Percentiles rank a stretch among this genome's conserved stretches.
phyloP scores from a whole-genome alignment of 2,888 invertebrate genomes.

The Drosophila formosana region DNA sequence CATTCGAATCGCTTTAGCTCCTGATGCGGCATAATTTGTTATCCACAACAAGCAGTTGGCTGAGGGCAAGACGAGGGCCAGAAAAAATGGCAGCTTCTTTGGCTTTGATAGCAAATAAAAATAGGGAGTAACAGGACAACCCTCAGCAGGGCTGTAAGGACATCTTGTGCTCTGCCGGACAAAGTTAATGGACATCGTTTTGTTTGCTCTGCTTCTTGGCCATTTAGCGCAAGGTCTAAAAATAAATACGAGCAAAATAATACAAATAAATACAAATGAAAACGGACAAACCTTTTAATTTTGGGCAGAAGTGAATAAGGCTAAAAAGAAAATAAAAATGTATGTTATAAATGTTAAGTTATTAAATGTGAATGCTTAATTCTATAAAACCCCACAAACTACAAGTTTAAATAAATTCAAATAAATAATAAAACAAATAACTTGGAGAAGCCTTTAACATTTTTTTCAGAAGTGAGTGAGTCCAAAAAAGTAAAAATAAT shows the following conservation, averaged over 20 bases:
- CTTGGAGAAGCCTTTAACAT: too few species aligned
- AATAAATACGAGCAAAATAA: constrained; percentile 39
- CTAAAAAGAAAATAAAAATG: neutral
- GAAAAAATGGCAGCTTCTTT: constrained; percentile 41
- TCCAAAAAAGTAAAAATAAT: too few species aligned
- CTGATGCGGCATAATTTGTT: constrained; percentile 75
- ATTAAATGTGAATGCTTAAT: too few species aligned
- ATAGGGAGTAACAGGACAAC: constrained; percentile 22
- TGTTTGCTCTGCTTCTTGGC: constrained; percentile 36
- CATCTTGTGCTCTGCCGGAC: constrained; percentile 1
- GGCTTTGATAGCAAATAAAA: constrained; percentile 54
- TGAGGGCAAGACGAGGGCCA: neutral
- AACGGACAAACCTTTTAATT: neutral
- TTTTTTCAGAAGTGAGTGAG: too few species aligned
- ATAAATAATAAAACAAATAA: too few species aligned
- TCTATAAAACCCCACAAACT: too few species aligned
- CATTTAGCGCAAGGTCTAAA: constrained; percentile 49
- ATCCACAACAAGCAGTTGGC: constrained; percentile 19
- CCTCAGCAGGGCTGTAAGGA: constrained; percentile 16
- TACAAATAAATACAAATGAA: neutral
- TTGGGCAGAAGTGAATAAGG: neutral
- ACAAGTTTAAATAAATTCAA: too few species aligned
- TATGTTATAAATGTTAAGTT: too few species aligned
- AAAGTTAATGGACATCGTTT: constrained; percentile 55
- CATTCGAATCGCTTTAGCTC: constrained; percentile 65